A percentile compares a stretch with the other conserved stretches of the same genome.
These are phyloP conservation scores for Pangasius mekongensis DNA, from an alignment of 2,797 vertebrate genomes.

Conservation along the genomic window DNA sequence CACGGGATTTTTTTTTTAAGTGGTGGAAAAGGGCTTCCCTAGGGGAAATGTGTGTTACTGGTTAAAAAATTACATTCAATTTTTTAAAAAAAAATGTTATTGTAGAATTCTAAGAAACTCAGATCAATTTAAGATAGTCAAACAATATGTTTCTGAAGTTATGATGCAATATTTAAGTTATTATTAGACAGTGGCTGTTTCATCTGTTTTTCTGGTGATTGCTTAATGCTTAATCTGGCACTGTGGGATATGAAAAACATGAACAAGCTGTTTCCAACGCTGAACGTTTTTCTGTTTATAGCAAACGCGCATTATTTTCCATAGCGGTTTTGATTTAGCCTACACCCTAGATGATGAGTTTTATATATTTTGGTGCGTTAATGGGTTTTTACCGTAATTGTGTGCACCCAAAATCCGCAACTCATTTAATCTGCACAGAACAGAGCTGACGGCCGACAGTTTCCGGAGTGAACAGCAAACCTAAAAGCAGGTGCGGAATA, in stretches of 20 bases:
- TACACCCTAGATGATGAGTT: slow-evolving; percentile 1
- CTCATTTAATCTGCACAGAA: slow-evolving; percentile 22
- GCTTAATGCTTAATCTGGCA: slow-evolving; percentile 5
- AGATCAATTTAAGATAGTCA: background rate
- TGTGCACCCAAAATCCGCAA: background rate
- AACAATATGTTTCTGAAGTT: background rate
- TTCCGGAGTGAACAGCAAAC: background rate
- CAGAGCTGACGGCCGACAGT: slow-evolving; percentile 7
- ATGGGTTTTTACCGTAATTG: slow-evolving; percentile 28
- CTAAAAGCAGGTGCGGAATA: background rate
- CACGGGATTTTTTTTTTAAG: too few relatives aligned
- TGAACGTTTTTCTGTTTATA: slow-evolving; percentile 11
- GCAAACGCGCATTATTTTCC: slow-evolving; percentile 17
- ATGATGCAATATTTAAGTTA: background rate
- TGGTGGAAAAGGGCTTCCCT: too few relatives aligned
- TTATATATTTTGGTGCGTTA: slow-evolving; percentile 20
- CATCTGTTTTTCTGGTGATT: background rate
- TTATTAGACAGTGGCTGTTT: background rate
- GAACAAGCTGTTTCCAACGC: background rate
- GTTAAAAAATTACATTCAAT: too few relatives aligned
- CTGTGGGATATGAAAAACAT: slow-evolving; percentile 12
- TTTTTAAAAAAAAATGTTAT: too few relatives aligned
- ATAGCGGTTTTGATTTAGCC: background rate
- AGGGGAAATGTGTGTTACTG: too few relatives aligned
- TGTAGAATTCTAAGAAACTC: background rate